Evolutionary conservation across 1,140 invertebrate genomes (phyloP), one percentile per base, ranked within the genome.

Genomic region (Camponotus vicinus): DNA sequence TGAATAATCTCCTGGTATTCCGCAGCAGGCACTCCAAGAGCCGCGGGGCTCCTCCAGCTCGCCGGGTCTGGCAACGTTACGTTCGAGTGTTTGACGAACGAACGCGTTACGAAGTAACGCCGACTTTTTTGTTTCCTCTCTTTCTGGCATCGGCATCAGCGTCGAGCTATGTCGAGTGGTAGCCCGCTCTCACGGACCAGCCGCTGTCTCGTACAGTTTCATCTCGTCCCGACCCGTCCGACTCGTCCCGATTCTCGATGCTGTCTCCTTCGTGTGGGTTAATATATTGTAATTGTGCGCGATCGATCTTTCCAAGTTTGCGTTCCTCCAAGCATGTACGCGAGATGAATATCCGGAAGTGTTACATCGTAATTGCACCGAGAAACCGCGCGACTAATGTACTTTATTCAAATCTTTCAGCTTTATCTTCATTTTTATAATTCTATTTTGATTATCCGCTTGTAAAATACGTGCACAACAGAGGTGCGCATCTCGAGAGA

Each of bases 161-260:
- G 91, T 87, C 92, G 90, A 93, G 93, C 90, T 92, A 93, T 93
- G 92, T 93, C 92, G 92, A 93, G 92, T 93, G 92, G 78, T 80
- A 76, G 70, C 66, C 69, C 73, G 71, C 92, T 93, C 93, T 93
- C 92, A 90, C 90, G 92, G 86, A 86, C n/a, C 85, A 87, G 89
- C 69, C 91, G 83, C 71, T 85, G 61, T 84, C 77, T 86, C 85
- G 84, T 61, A 61, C 59, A 45, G 18, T 82, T 73, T 79, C 70
- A 9, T 52, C 57, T 69, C 49, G 3, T 52, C 49, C 15, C 49
- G 42, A 13, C 27, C 27, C 64, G 32, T 55, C 61, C 32, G 42
- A n/a, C 42, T 70, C 75, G 64, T 66, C 67, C 40, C 32, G 13
- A 21, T 78, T 34, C 18, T 83, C 32, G 69, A 83, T 13, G 55